Evolutionary conservation across 2,113 vertebrate species (phyloP).

Genomic region (Larimichthys crocea): DNA sequence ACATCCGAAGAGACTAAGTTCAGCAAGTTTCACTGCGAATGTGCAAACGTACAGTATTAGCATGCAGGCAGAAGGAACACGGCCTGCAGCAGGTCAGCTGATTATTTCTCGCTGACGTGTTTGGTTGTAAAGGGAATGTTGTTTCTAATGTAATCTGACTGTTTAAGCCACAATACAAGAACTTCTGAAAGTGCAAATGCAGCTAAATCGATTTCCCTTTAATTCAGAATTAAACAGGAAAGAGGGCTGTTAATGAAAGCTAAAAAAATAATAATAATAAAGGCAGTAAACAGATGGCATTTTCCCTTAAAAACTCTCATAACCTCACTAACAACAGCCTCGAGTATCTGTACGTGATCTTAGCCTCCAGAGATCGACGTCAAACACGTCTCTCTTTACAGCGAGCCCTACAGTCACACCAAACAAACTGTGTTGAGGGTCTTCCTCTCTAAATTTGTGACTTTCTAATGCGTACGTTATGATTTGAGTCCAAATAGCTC

Average conservation of each 20-base stretch:
- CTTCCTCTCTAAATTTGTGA: too few species aligned
- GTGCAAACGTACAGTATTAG: constrained; percentile 65
- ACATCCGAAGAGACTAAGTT: constrained; percentile 41
- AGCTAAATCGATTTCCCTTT: constrained; percentile 39
- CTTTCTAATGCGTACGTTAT: background rate
- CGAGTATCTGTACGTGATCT: background rate
- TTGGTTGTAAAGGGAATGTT: constrained; percentile 66
- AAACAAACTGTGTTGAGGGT: background rate
- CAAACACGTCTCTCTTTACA: background rate
- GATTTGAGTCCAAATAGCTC: constrained; percentile 25
- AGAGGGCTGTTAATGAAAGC: background rate
- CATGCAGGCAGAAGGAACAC: constrained; percentile 15
- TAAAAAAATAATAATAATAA: constrained; percentile 3
- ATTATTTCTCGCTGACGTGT: constrained; percentile 1
- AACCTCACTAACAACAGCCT: background rate
- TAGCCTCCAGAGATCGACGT: background rate
- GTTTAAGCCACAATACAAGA: constrained; percentile 36
- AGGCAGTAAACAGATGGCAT: constrained; percentile 37
- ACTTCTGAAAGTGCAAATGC: constrained; percentile 71
- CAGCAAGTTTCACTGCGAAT: constrained; percentile 46
- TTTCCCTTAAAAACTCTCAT: constrained; percentile 12
- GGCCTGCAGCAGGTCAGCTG: constrained; percentile 17
- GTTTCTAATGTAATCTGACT: constrained; percentile 35
- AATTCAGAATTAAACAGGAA: constrained; percentile 8
- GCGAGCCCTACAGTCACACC: background rate